Conservation (phyloP, 1,140 invertebrate species). For the Brachionus rubens region DNA sequence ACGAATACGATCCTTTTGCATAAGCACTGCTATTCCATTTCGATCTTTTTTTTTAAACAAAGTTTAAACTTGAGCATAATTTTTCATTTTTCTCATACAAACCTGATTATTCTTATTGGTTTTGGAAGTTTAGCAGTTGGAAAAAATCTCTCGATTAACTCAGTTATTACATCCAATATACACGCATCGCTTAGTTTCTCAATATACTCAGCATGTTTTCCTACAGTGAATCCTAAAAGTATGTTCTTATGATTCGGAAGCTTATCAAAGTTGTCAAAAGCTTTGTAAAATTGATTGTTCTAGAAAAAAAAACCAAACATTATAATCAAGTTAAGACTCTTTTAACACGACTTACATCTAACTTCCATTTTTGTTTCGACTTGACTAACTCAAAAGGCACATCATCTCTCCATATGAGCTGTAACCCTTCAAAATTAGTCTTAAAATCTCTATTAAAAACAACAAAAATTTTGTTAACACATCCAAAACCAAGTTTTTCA, state of each 20-base stretch:
- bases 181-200: constrained; percentile 2
- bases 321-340: too few relatives aligned
- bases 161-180: constrained; percentile 13
- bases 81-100: neutral
- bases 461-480: constrained; percentile 37
- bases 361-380: constrained; percentile 33
- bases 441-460: neutral
- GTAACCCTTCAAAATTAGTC: constrained; percentile 4
- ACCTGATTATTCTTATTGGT: neutral
- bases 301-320: neutral
- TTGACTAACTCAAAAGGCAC: constrained; percentile 5
- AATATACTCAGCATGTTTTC: constrained; percentile 5
- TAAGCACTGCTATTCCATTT: neutral
- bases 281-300: constrained; percentile 2
- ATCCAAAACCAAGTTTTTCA: neutral
- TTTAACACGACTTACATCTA: neutral
- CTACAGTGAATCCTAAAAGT: neutral
- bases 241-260: constrained; percentile 23
- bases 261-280: constrained; percentile 38
- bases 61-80: too few relatives aligned
- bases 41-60: neutral
- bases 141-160: constrained; percentile 20
- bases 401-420: constrained; percentile 29
- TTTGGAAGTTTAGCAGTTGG: constrained; percentile 3
- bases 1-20: constrained; percentile 22